Conservation (phyloP, 2,888 invertebrate species). For the Drosophila subquinaria region DNA sequence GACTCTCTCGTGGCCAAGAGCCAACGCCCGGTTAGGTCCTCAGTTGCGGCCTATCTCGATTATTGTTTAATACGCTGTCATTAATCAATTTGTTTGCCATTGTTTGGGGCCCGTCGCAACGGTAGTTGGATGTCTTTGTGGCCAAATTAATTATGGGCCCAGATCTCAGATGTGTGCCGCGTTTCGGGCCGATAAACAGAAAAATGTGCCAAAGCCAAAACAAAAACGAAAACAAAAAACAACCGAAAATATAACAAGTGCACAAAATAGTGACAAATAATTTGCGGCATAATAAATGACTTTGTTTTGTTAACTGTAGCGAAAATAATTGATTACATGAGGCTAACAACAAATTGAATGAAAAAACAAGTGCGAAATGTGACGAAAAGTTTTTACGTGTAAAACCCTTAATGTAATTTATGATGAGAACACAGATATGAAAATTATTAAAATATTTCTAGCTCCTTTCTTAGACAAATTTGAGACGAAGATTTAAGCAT, state of each 20-base stretch:
- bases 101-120: constrained; percentile 57
- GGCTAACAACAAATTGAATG: constrained; percentile 29
- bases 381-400: not conserved
- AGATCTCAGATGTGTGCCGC: constrained; percentile 49
- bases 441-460: not conserved
- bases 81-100: constrained; percentile 79
- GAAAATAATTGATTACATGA: constrained; percentile 65
- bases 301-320: constrained; percentile 63
- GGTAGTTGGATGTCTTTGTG: constrained; percentile 62
- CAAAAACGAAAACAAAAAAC: constrained; percentile 1
- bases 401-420: not conserved
- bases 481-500: too few relatives aligned
- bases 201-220: constrained; percentile 31
- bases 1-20: constrained; percentile 6
- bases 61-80: constrained; percentile 80
- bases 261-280: constrained; percentile 69
- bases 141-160: constrained; percentile 76
- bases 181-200: constrained; percentile 63
- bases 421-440: not conserved
- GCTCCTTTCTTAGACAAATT: not conserved
- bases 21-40: constrained; percentile 36
- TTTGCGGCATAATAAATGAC: constrained; percentile 70
- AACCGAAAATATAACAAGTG: constrained; percentile 58
- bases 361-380: constrained; percentile 5
- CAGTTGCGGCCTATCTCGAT: constrained; percentile 73